Conservation (phyloP, 2,797 vertebrate genomes). For the Scomberomorus guttatus region DNA sequence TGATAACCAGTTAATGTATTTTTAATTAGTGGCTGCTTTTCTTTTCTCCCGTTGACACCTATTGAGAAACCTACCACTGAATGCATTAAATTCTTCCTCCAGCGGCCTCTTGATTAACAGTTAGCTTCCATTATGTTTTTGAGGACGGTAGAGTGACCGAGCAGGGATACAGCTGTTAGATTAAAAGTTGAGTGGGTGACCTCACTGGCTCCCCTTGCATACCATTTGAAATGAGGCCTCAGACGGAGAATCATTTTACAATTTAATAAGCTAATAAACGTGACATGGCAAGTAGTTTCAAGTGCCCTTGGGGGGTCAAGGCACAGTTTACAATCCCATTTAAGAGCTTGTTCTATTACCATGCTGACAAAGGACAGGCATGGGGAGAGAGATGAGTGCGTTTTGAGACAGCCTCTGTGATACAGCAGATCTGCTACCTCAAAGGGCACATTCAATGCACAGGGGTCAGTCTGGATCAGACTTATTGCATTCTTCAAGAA, state of each 20-base stretch:
- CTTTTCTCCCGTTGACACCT: conserved; percentile 64
- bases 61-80: conserved; percentile 54
- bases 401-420: conserved; percentile 28
- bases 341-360: conserved; percentile 76
- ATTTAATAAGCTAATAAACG: conserved; percentile 82
- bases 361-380: conserved; percentile 57
- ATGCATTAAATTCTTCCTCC: conserved; percentile 65
- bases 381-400: conserved; percentile 41
- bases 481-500: conserved; percentile 32
- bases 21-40: conserved; percentile 78
- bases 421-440: conserved; percentile 42
- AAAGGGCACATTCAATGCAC: conserved; percentile 48
- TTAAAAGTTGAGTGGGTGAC: conserved; percentile 73
- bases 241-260: conserved; percentile 70
- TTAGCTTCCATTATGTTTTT: conserved; percentile 68
- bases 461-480: conserved; percentile 53
- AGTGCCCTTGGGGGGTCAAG: conserved; percentile 73
- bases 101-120: conserved; percentile 60
- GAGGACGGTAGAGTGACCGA: conserved; percentile 61
- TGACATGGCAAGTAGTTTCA: conserved; percentile 74
- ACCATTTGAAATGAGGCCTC: conserved; percentile 64
- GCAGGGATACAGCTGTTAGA: conserved; percentile 65
- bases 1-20: conserved; percentile 82
- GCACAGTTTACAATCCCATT: conserved; percentile 74
- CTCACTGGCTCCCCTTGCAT: conserved; percentile 49